Base-by-base conservation (phyloP, 2,888 invertebrate species). In the Timema podura region DNA sequence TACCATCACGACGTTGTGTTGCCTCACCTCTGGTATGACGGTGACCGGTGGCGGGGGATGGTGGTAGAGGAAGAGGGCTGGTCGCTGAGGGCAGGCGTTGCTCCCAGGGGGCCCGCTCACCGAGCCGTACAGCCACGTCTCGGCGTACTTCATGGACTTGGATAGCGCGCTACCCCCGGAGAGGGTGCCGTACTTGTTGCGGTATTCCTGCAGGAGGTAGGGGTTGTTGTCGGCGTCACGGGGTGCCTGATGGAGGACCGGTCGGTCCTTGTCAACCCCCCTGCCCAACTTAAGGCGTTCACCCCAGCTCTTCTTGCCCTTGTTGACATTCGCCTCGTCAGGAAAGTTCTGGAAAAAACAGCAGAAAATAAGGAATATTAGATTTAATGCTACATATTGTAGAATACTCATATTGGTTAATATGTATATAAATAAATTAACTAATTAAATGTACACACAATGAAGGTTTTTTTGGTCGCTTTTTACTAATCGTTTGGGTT, bases 111-210 rank as follows among this genome's bases (percentile, higher is more conserved):
- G 76, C n/a, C 70, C 73, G 57, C 74, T 74, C 16, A 91, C 89
- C 51, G 91, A 91, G 76, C 92, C 91, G 79, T 93, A 93, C 15
- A 93, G 85, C 93, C 93, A 93, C 69, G 92, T 91, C 78, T 93
- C 91, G 51, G 91, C 91, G 82, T 91, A 91, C 80, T 90, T 89
- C 92, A 93, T 92, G 78, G 92, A 91, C 80, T 91, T 90, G 71
- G 91, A 90, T 68, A 92, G 80, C n/a, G 91, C 87, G 77, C 89
- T 89, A 73, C 88, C 87, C 69, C 88, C 87, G 75, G 88, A 88
- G 75, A 86, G 86, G 69, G 81, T 80, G 64, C 77, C 77, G 73
- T 76, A 78, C 72, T 76, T 77, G 71, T 73, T 71, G 64, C 75
- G 75, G 72, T 73, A 74, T 71, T 73, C 72, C 66, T 73, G 71